A percentile compares a stretch with the other conserved stretches of the same genome.
Evolutionary conservation across 2,113 vertebrate genomes (phyloP).

Genomic region (Ciconia maguari): DNA sequence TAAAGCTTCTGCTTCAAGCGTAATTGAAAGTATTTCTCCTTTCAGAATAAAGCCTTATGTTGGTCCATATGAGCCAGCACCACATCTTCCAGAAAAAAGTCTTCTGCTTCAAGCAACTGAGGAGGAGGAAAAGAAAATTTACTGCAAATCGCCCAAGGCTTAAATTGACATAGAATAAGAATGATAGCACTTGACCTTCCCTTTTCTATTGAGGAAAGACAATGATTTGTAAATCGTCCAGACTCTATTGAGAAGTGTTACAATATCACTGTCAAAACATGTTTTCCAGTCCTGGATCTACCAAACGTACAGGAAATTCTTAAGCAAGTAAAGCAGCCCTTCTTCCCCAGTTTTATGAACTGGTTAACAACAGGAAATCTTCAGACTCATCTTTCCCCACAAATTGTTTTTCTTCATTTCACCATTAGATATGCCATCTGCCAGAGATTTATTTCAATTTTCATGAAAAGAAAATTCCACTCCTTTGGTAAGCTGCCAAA

Average conservation of each 20-base stretch:
- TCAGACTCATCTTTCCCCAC: background rate
- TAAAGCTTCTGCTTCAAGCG: background rate
- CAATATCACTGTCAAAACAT: background rate
- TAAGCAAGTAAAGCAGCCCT: background rate
- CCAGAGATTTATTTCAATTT: background rate
- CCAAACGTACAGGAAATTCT: background rate
- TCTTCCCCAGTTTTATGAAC: background rate
- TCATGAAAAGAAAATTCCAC: background rate
- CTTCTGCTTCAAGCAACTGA: background rate
- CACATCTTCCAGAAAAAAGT: background rate
- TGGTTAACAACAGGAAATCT: background rate
- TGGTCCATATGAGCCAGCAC: background rate
- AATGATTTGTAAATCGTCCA: background rate
- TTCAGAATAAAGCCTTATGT: background rate
- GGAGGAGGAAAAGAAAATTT: background rate
- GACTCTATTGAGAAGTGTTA: background rate
- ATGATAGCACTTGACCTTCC: background rate
- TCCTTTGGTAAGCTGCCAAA: background rate
- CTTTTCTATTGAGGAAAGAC: background rate
- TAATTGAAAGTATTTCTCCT: background rate
- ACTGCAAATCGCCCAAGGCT: background rate
- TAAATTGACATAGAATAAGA: background rate
- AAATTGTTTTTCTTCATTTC: background rate
- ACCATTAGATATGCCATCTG: background rate
- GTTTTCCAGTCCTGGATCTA: background rate